A percentile compares a stretch with the other conserved stretches of the same genome.
Evolutionary conservation across 2,113 vertebrate species (phyloP).

Genomic region (Dipodomys merriami): DNA sequence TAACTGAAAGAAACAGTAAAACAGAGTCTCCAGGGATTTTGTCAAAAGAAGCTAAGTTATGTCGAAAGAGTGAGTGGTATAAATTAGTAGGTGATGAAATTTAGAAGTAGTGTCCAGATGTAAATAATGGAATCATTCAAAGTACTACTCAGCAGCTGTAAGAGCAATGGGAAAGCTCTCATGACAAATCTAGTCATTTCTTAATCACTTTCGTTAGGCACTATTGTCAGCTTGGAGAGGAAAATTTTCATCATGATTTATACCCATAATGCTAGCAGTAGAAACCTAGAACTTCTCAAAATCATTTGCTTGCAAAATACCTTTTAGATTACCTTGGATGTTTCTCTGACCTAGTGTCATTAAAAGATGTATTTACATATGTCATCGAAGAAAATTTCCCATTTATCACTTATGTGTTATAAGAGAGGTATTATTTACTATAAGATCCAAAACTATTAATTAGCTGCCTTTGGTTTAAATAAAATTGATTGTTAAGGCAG

Average conservation of each 20-base stretch:
- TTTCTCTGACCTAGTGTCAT: constrained; percentile 71
- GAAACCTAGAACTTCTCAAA: constrained; percentile 82
- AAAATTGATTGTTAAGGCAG: constrained; percentile 89
- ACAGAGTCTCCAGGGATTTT: constrained; percentile 74
- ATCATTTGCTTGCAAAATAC: constrained; percentile 82
- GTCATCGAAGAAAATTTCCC: constrained; percentile 74
- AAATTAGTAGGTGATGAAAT: constrained; percentile 87
- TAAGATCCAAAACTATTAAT: constrained; percentile 85
- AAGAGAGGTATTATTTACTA: constrained; percentile 85
- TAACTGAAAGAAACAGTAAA: constrained; percentile 70
- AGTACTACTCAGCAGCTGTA: constrained; percentile 88
- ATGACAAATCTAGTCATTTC: constrained; percentile 86
- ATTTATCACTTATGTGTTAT: constrained; percentile 60
- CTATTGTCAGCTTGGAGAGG: constrained; percentile 86
- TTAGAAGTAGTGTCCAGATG: constrained; percentile 87
- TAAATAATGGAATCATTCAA: constrained; percentile 85
- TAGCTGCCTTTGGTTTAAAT: constrained; percentile 83
- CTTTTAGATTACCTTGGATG: constrained; percentile 80
- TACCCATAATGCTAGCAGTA: constrained; percentile 82
- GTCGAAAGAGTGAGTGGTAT: constrained; percentile 79
- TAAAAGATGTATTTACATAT: constrained; percentile 62
- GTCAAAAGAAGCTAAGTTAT: constrained; percentile 81
- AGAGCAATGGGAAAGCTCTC: constrained; percentile 85
- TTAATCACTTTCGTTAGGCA: constrained; percentile 86
- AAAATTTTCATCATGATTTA: constrained; percentile 85